Conservation (phyloP, 2,888 invertebrate genomes). For the Ctenicera cuprea region DNA sequence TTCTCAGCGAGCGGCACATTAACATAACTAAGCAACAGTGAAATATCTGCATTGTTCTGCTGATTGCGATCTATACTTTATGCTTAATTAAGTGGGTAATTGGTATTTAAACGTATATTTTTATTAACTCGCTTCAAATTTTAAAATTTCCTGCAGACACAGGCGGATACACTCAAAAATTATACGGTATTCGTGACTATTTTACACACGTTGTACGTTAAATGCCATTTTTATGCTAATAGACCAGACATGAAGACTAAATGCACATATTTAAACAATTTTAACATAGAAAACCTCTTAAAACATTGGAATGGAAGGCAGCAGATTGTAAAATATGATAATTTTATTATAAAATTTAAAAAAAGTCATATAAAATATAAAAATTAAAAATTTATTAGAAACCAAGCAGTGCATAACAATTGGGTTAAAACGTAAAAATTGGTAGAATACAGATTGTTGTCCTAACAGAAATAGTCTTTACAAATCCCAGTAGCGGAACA, state of each 20-base stretch:
- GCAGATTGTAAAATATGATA: no score
- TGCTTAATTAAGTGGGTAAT: conserved; percentile 69
- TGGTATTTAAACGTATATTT: conserved; percentile 63
- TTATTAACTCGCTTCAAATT: conserved; percentile 35
- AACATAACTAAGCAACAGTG: conserved; percentile 70
- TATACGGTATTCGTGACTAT: conserved; percentile 8
- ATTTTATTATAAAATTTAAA: no score
- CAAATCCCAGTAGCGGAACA: no score
- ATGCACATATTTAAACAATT: conserved; percentile 28
- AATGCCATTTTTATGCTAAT: conserved; percentile 30
- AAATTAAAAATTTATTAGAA: no score
- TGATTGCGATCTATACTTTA: conserved; percentile 66
- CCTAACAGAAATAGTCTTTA: no score
- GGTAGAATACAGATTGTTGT: no score
- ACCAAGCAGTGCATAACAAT: no score
- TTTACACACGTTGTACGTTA: conserved; percentile 6
- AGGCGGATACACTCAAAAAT: conserved; percentile 24
- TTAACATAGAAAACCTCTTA: not conserved
- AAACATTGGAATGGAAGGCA: no score
- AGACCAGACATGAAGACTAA: not conserved
- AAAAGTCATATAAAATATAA: no score
- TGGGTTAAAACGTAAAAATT: no score
- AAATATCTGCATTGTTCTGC: conserved; percentile 69
- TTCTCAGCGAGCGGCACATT: conserved; percentile 59
- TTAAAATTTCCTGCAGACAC: conserved; percentile 17